Conservation (phyloP, 2,113 vertebrate species). For the Aldabrachelys gigantea region DNA sequence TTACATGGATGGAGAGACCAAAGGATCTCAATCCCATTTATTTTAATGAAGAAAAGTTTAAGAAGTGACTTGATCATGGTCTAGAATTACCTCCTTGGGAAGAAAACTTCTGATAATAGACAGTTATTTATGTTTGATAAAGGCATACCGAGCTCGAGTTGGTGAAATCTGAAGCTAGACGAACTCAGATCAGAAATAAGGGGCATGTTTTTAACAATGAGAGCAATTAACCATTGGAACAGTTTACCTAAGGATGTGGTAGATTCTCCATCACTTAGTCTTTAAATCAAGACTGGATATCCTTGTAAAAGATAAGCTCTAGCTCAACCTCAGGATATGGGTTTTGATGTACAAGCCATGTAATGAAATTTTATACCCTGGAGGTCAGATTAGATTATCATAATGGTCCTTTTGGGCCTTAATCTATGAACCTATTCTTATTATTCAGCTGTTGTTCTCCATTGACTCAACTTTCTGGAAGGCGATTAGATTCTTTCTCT, state of each 20-base stretch:
- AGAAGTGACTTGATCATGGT: not conserved
- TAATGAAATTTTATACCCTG: not conserved
- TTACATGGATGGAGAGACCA: not conserved
- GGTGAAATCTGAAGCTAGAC: not conserved
- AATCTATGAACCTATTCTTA: not conserved
- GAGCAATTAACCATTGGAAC: not conserved
- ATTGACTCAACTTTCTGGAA: not conserved
- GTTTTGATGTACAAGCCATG: not conserved
- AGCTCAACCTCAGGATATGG: not conserved
- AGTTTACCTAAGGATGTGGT: not conserved
- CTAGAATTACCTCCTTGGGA: not conserved
- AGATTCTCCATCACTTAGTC: not conserved
- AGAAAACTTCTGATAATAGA: not conserved
- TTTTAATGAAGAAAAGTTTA: not conserved
- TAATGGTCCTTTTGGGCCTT: not conserved
- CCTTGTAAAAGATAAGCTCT: not conserved
- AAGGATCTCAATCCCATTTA: not conserved
- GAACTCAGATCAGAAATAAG: not conserved
- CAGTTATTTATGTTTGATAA: not conserved
- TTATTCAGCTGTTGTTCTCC: not conserved
- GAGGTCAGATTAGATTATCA: not conserved
- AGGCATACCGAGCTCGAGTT: no score
- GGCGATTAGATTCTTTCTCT: rapidly evolving
- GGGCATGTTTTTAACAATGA: not conserved
- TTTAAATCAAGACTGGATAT: not conserved